Evolutionary conservation across 2,797 vertebrate genomes (phyloP).

Genomic region (Lepilemur septentrionalis): DNA sequence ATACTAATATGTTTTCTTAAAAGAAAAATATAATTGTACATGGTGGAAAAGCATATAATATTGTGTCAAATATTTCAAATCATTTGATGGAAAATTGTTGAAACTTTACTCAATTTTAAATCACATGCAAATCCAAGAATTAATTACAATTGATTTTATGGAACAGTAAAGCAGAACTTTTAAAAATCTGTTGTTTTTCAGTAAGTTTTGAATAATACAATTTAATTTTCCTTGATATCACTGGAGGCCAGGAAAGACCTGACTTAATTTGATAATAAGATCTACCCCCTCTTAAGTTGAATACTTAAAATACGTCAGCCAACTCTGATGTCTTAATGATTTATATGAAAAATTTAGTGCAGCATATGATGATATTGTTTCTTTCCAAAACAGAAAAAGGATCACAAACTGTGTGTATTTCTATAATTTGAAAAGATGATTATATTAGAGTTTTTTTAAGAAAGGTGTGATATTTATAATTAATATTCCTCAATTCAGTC

Average conservation of each 20-base stretch:
- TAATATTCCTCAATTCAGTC: neutral
- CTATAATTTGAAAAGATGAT: neutral
- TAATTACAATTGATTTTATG: constrained; percentile 53
- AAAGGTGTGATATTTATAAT: neutral
- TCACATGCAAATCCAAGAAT: constrained; percentile 60
- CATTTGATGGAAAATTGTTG: constrained; percentile 15
- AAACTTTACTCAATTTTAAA: constrained; percentile 65
- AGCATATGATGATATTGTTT: neutral
- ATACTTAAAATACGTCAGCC: neutral
- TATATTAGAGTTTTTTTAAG: neutral
- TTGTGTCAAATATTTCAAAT: constrained; percentile 36
- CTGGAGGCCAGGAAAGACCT: neutral
- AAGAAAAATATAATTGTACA: constrained; percentile 70
- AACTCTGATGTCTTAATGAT: neutral
- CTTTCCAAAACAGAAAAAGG: neutral
- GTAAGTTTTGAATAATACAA: constrained; percentile 16
- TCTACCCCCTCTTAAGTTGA: neutral
- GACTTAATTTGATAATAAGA: neutral
- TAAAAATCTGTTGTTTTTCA: constrained; percentile 14
- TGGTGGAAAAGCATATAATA: constrained; percentile 41
- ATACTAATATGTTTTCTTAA: too few species aligned
- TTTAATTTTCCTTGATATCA: constrained; percentile 13
- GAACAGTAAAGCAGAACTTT: neutral
- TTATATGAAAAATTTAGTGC: neutral
- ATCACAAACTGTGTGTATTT: neutral